phyloP scores from a whole-genome alignment of 2,888 invertebrate species.

The Heteropelma amictum region DNA sequence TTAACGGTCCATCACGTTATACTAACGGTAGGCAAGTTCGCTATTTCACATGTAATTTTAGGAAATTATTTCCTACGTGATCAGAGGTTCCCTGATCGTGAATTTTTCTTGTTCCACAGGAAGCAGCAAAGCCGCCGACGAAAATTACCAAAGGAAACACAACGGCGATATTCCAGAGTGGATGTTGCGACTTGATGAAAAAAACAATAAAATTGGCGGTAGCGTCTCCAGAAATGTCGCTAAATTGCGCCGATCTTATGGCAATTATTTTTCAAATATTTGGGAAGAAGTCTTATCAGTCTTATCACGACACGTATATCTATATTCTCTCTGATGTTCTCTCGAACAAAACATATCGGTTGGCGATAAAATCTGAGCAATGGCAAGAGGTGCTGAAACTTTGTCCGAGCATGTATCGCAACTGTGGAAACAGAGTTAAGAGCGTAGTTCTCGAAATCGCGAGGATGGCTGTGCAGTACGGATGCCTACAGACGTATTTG shows the following conservation, averaged over 20 bases:
- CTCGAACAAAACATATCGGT: slow-evolving; percentile 79
- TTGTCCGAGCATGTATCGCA: slow-evolving; percentile 64
- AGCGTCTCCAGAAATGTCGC: slow-evolving; percentile 49
- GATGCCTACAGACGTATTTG: slow-evolving; percentile 70
- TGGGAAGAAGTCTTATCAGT: slow-evolving; percentile 69
- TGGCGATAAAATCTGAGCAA: slow-evolving; percentile 78
- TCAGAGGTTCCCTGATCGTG: neutral
- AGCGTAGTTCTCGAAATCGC: slow-evolving; percentile 77
- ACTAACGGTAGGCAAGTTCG: slow-evolving; percentile 15
- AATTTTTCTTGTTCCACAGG: slow-evolving; percentile 73
- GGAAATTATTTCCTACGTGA: neutral
- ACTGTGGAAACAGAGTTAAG: slow-evolving; percentile 75
- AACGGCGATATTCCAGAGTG: slow-evolving; percentile 76
- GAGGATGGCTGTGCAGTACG: slow-evolving; percentile 78
- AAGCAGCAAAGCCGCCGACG: slow-evolving; percentile 65
- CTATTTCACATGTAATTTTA: neutral
- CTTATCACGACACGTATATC: slow-evolving; percentile 80
- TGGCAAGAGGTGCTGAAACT: slow-evolving; percentile 80
- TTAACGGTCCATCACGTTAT: slow-evolving; percentile 26
- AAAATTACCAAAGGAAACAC: slow-evolving; percentile 71
- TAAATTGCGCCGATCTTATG: slow-evolving; percentile 62
- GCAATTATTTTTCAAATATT: slow-evolving; percentile 64
- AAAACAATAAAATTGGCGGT: slow-evolving; percentile 52
- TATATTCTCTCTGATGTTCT: slow-evolving; percentile 81
- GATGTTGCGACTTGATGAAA: slow-evolving; percentile 62